Evolutionary conservation across 2,888 invertebrate species (phyloP).

Genomic region (Xestia sexstrigata): DNA sequence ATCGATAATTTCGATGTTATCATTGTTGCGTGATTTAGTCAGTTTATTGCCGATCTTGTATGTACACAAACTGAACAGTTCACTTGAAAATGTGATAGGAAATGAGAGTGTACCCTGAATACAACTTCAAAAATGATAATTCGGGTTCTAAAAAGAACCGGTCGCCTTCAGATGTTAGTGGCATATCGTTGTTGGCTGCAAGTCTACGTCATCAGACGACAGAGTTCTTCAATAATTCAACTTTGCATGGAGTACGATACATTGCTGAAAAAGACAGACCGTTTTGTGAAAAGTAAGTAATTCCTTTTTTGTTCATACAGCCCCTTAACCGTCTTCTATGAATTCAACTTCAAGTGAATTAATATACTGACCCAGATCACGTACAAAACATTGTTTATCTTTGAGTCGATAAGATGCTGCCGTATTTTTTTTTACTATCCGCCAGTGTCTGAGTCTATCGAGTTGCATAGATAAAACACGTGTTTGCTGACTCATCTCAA

Average conservation of each 20-base stretch:
- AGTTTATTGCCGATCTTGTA: conserved; percentile 55
- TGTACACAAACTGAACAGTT: conserved; percentile 53
- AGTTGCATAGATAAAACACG: background rate
- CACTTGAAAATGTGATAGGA: conserved; percentile 68
- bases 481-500: background rate
- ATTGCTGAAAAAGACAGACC: conserved; percentile 94
- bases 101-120: conserved; percentile 84
- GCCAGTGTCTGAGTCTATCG: background rate
- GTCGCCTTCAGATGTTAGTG: conserved; percentile 73
- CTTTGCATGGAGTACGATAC: conserved; percentile 95
- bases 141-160: conserved; percentile 65
- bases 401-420: background rate
- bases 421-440: background rate
- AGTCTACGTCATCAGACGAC: conserved; percentile 93
- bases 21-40: conserved; percentile 75
- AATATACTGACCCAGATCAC: background rate
- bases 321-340: background rate
- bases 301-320: background rate
- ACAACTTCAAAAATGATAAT: conserved; percentile 67
- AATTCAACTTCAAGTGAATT: background rate
- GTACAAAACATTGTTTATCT: conserved; percentile 2
- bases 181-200: conserved; percentile 88
- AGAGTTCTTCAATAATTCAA: conserved; percentile 94
- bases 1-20: conserved; percentile 82
- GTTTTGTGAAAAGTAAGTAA: conserved; percentile 93